Evolutionary conservation across 1,140 invertebrate species (phyloP).

Genomic region (Gonioctena quinquepunctata): DNA sequence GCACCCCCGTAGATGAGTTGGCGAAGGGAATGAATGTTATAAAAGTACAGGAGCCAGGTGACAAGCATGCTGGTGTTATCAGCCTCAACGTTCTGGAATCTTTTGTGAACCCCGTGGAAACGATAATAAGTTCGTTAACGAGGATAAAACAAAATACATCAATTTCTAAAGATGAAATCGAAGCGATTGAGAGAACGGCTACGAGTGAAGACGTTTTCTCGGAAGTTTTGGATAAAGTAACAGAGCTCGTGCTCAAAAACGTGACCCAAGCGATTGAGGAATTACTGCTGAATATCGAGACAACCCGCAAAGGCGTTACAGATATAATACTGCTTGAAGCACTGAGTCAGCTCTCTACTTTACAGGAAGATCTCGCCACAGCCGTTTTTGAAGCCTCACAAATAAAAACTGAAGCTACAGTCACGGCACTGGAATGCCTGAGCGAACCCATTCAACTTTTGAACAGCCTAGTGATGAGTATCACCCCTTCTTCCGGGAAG

Average conservation of each 20-base stretch:
- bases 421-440: constrained; percentile 47
- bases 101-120: constrained; percentile 57
- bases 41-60: constrained; percentile 30
- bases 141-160: constrained; percentile 4
- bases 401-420: constrained; percentile 39
- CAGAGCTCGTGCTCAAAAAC: constrained; percentile 47
- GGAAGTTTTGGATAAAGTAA: constrained; percentile 52
- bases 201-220: constrained; percentile 44
- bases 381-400: constrained; percentile 36
- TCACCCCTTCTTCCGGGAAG: constrained; percentile 35
- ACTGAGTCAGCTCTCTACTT: constrained; percentile 43
- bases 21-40: constrained; percentile 58
- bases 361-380: constrained; percentile 50
- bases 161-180: not conserved
- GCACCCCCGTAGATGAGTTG: constrained; percentile 58
- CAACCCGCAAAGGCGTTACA: constrained; percentile 36
- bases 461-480: constrained; percentile 46
- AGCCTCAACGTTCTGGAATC: constrained; percentile 57
- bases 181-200: not conserved
- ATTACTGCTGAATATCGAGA: constrained; percentile 49
- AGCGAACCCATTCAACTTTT: constrained; percentile 46
- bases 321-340: constrained; percentile 46
- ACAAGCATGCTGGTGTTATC: constrained; percentile 36
- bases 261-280: constrained; percentile 45
- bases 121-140: constrained; percentile 55